Evolutionary conservation across 1,140 invertebrate species (phyloP).

Genomic region (Lordiphosa stackelbergi): DNA sequence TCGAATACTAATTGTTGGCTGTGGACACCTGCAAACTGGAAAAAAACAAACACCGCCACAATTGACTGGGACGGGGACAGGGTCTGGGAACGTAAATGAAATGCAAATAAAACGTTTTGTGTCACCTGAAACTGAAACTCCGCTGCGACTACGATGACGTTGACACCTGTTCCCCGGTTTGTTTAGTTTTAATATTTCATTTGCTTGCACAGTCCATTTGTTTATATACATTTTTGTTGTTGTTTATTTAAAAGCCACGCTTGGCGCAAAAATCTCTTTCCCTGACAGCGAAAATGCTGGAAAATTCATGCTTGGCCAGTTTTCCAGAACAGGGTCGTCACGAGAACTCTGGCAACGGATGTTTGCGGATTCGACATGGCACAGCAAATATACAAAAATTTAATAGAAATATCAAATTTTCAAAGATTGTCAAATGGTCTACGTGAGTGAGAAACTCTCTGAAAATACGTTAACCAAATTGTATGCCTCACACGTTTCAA

Average conservation of each 20-base stretch:
- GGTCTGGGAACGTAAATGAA: slow-evolving; percentile 7
- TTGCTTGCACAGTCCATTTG: slow-evolving; percentile 49
- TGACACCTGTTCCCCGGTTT: slow-evolving; percentile 49
- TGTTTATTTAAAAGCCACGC: slow-evolving; percentile 18
- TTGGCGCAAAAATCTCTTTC: slow-evolving; percentile 9
- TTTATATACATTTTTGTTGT: slow-evolving; percentile 24
- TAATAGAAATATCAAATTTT: slow-evolving; percentile 13
- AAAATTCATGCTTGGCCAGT: slow-evolving; percentile 10
- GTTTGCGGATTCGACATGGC: slow-evolving; percentile 2
- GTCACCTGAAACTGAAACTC: slow-evolving; percentile 32
- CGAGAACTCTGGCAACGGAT: slow-evolving; percentile 5
- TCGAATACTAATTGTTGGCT: slow-evolving; percentile 30
- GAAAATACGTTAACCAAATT: slow-evolving; percentile 17
- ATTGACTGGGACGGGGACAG: slow-evolving; percentile 1
- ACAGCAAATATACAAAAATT: slow-evolving; percentile 4
- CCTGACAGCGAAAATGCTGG: slow-evolving; percentile 4
- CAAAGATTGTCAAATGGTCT: slow-evolving; percentile 7
- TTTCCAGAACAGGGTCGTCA: slow-evolving; percentile 7
- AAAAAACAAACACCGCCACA: slow-evolving; percentile 1
- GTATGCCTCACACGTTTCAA: slow-evolving; percentile 51
- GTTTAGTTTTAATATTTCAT: slow-evolving; percentile 57
- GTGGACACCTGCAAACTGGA: slow-evolving; percentile 39
- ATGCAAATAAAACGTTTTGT: slow-evolving; percentile 18
- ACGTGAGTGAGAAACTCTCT: slow-evolving; percentile 9
- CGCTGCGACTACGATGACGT: slow-evolving; percentile 7